These are phyloP conservation scores for Podarcis muralis DNA, from an alignment of 2,113 vertebrate species.

Conservation along the genomic window DNA sequence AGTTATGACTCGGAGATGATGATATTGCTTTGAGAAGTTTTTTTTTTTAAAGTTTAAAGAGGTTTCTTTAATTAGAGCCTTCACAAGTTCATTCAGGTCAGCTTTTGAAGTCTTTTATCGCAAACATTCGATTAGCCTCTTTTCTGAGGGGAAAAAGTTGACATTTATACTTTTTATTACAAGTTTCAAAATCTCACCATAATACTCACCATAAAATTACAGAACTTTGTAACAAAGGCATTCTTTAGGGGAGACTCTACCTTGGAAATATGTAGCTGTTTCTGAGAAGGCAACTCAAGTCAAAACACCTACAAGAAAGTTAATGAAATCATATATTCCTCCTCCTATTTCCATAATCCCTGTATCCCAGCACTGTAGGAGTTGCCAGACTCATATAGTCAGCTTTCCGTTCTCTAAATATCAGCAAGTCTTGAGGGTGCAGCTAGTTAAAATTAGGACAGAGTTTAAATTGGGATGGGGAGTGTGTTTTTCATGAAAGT, in stretches of 20 bases:
- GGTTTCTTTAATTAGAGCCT: background rate
- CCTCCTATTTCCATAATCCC: conserved; percentile 19
- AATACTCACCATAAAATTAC: background rate
- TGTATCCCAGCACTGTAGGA: conserved; percentile 16
- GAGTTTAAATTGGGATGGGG: background rate
- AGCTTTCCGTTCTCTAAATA: conserved; percentile 50
- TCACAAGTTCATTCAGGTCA: background rate
- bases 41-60: background rate
- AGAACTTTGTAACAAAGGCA: background rate
- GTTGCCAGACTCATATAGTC: conserved; percentile 22
- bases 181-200: background rate
- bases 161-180: conserved; percentile 4
- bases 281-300: background rate
- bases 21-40: background rate
- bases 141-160: background rate
- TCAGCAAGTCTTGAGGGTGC: conserved; percentile 39
- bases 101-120: background rate
- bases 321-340: conserved; percentile 1
- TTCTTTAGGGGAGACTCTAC: background rate
- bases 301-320: background rate
- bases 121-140: background rate
- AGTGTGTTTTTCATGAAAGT: background rate
- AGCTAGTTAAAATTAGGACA: conserved; percentile 41
- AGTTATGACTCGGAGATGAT: background rate
- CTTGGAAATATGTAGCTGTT: background rate